A percentile compares a stretch with the other conserved stretches of the same genome.
Evolutionary conservation across 2,113 vertebrate species (phyloP).

Genomic region (Arenaria interpres): DNA sequence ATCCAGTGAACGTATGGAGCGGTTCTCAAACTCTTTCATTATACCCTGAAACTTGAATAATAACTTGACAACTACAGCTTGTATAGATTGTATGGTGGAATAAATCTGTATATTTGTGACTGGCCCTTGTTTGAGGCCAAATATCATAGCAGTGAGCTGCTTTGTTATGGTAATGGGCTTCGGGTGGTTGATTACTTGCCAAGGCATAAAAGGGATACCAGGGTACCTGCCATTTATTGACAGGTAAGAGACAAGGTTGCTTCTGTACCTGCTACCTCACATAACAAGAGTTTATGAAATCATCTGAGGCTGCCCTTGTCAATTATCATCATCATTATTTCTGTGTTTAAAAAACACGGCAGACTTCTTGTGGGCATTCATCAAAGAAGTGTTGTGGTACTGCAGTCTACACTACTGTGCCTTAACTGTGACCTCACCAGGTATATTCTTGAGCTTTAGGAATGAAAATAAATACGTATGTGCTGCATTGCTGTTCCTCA

Average conservation of each 20-base stretch:
- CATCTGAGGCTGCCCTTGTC: not conserved
- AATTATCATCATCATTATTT: constrained; percentile 3
- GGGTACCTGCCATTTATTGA: not conserved
- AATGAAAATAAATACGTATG: not conserved
- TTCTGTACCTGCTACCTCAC: not conserved
- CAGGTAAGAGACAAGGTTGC: not conserved
- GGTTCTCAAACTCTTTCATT: not conserved
- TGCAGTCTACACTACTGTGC: not conserved
- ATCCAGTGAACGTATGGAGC: not conserved
- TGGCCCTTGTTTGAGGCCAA: not conserved
- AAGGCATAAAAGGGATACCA: not conserved
- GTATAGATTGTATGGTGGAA: not conserved
- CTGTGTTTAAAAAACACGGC: not conserved
- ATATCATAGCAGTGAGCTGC: not conserved
- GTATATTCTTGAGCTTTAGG: not conserved
- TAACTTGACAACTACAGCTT: not conserved
- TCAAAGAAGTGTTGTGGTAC: not conserved
- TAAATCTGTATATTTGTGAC: not conserved
- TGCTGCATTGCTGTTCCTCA: not conserved
- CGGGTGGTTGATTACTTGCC: not conserved
- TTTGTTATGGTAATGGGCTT: not conserved
- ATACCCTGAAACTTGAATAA: not conserved
- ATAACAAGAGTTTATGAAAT: not conserved
- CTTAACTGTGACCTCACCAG: not conserved
- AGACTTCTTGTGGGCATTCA: not conserved